Base-by-base conservation (phyloP, 2,113 vertebrate species). In the Thalassoma bifasciatum region DNA sequence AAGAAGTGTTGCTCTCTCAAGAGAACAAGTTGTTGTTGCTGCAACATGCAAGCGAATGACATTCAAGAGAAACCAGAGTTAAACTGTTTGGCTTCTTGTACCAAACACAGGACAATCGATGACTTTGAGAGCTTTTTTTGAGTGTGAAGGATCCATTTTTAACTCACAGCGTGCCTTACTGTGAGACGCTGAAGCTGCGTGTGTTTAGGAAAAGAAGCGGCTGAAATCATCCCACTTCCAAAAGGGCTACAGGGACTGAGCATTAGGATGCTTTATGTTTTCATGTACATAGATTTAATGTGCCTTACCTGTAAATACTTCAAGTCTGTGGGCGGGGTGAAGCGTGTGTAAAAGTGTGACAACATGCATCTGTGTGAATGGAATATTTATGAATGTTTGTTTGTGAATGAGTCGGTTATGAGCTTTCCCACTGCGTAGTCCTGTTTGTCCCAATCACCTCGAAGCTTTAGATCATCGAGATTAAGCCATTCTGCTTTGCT, bases 241-340 rank as follows among this genome's bases (percentile, higher is more conserved):
- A 75, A 69, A 30, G 72, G 80, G 66, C 82, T 85, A 81, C 86
- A 90, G 89, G 92, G 92, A 92, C 85, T 75, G 77, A 91, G 88
- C 61, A 40, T 78, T 59, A 11, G 67, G 84, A 83, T 81, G 76
- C 59, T 84, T 82, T 86, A 49, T 50, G 61, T 79, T 78, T 62
- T 84, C 46, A 17, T 85, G 77, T 86, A 82, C 69, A 89, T 82
- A 74, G 52, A 75, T 65, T 81, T 79, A 17, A 69, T 42, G 88
- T 90, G 86, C 85, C 83, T 89, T 90, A 84, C 63, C 71, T 93
- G 92, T 90, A 90, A 89, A 93, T 92, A 88, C 65, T 51, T 42
- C 40, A 17, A 17, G 84, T 83, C 50, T 47, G 85, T 74, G 58
- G 49, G 76, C 60, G 67, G 46, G 42, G 38, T n/a, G 51, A 30